Evolutionary conservation across 1,140 invertebrate genomes (phyloP).

Genomic region (Anthonomus grandis): DNA sequence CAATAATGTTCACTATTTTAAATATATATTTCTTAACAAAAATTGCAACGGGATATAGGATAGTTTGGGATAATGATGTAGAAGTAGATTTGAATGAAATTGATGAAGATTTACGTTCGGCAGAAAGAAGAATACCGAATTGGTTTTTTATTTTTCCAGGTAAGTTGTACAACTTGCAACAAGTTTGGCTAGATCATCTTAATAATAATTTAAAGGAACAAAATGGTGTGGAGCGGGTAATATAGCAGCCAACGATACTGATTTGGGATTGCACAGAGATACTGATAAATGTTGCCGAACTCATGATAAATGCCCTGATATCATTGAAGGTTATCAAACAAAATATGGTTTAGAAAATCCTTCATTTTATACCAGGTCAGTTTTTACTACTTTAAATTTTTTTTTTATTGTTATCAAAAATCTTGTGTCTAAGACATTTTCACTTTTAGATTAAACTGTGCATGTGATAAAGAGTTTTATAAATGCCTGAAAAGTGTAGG

Average conservation of each 20-base stretch:
- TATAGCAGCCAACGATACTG: constrained; percentile 61
- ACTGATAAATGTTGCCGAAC: constrained; percentile 74
- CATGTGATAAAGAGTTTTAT: constrained; percentile 66
- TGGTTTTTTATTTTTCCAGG: constrained; percentile 37
- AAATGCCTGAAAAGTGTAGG: constrained; percentile 58
- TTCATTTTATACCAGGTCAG: constrained; percentile 39
- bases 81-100: constrained; percentile 19
- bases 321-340: constrained; percentile 56
- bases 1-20: no score
- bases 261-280: constrained; percentile 63
- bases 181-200: neutral
- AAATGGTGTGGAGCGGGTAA: constrained; percentile 76
- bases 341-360: constrained; percentile 63
- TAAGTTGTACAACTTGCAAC: constrained; percentile 11
- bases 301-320: constrained; percentile 71
- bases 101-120: constrained; percentile 12
- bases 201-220: constrained; percentile 48
- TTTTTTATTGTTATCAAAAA: constrained; percentile 1
- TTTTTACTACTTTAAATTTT: neutral
- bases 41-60: no score
- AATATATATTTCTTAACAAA: no score
- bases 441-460: constrained; percentile 58
- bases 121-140: constrained; percentile 25
- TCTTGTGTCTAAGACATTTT: no score
- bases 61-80: constrained; percentile 34